Conservation (phyloP, 2,888 invertebrate species). For the Dasypolia templi region DNA sequence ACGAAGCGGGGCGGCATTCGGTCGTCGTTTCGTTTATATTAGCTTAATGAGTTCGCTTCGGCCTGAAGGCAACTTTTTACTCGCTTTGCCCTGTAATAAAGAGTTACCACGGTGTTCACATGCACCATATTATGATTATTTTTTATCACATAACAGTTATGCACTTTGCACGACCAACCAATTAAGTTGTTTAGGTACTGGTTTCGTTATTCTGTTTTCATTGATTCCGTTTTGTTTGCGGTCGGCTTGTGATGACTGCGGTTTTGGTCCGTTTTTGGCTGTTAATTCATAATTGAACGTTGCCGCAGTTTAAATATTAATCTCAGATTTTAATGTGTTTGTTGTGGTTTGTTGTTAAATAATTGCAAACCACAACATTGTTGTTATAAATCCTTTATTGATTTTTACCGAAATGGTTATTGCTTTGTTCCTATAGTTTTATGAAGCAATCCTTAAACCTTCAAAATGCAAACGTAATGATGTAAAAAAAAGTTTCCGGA, state of each 20-base stretch:
- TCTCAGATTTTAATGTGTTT: conserved; percentile 15
- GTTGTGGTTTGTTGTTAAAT: conserved; percentile 19
- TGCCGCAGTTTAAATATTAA: conserved; percentile 39
- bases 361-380: conserved; percentile 8
- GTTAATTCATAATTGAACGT: conserved; percentile 27
- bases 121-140: conserved; percentile 60
- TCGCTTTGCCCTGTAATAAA: conserved; percentile 67
- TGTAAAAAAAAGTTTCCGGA: neutral
- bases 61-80: conserved; percentile 68
- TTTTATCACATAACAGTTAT: conserved; percentile 65
- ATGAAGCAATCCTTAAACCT: neutral
- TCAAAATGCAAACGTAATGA: neutral
- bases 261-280: conserved; percentile 28
- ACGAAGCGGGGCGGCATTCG: conserved; percentile 77
- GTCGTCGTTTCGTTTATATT: conserved; percentile 81
- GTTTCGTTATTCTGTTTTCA: conserved; percentile 40
- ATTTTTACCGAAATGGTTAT: neutral
- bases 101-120: conserved; percentile 64
- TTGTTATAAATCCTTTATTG: neutral
- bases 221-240: conserved; percentile 43
- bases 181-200: conserved; percentile 61
- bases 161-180: conserved; percentile 55
- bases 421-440: neutral
- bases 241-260: conserved; percentile 37
- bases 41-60: conserved; percentile 82